phyloP scores from a whole-genome alignment of 2,888 invertebrate species.

The Drosophila nigricruria region DNA sequence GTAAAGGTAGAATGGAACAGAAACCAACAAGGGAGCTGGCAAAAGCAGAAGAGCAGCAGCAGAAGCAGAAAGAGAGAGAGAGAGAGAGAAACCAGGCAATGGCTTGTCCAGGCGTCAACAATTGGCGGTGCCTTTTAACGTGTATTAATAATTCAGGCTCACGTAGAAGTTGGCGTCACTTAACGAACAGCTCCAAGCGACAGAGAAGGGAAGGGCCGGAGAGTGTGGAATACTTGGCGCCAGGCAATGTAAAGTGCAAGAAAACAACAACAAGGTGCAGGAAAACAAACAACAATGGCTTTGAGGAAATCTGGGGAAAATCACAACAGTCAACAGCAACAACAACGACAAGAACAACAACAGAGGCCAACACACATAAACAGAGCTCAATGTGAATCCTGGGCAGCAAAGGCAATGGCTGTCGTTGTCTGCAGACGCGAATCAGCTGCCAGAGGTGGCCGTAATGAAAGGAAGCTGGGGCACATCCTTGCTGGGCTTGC shows the following conservation, averaged over 20 bases:
- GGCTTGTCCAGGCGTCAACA: constrained; percentile 62
- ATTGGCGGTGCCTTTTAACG: constrained; percentile 80
- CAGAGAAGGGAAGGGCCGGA: background rate
- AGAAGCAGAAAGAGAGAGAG: background rate
- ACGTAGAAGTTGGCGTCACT: constrained; percentile 81
- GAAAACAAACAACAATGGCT: constrained; percentile 60
- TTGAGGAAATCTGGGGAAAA: constrained; percentile 59
- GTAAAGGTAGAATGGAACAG: background rate
- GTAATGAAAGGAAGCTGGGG: background rate
- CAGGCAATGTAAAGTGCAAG: constrained; percentile 51
- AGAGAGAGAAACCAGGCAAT: constrained; percentile 1
- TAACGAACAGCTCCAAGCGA: constrained; percentile 42
- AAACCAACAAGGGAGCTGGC: background rate
- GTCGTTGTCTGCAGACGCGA: constrained; percentile 73
- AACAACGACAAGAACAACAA: constrained; percentile 8
- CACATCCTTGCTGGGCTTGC: background rate
- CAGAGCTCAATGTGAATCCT: constrained; percentile 42
- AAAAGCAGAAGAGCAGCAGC: background rate
- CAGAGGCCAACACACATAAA: constrained; percentile 40
- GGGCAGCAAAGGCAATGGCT: constrained; percentile 35
- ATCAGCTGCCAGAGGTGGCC: constrained; percentile 21
- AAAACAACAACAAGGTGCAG: constrained; percentile 28
- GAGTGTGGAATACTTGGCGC: constrained; percentile 24
- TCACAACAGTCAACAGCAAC: constrained; percentile 52
- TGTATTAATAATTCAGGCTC: constrained; percentile 83